phyloP scores from a whole-genome alignment of 2,888 invertebrate genomes.

The Meiosimyza decipiens region DNA sequence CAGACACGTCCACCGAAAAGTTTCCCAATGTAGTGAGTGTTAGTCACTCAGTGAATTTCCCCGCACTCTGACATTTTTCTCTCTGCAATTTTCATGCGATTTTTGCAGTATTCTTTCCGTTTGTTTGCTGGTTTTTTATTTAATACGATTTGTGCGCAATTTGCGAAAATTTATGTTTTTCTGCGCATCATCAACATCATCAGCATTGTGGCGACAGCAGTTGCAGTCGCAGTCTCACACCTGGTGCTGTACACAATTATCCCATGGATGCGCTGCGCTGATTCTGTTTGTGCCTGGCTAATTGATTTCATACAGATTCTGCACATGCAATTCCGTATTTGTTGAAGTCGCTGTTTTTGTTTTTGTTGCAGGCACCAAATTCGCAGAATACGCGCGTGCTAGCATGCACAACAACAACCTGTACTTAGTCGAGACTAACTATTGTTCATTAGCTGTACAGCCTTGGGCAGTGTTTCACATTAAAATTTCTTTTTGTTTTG shows the following conservation, averaged over 20 bases:
- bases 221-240: not conserved
- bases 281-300: not conserved
- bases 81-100: too few species aligned
- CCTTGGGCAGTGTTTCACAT: too few species aligned
- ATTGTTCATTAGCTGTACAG: too few species aligned
- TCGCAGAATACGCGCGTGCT: not conserved
- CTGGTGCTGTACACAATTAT: not conserved
- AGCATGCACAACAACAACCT: not conserved
- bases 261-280: not conserved
- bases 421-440: too few species aligned
- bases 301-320: conserved; percentile 16
- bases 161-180: conserved; percentile 37
- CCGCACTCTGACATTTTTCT: too few species aligned
- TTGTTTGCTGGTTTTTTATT: too few species aligned
- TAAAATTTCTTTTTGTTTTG: too few species aligned
- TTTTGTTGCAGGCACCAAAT: not conserved
- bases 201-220: conserved; percentile 8
- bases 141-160: conserved; percentile 33
- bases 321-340: not conserved
- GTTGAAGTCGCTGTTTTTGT: not conserved
- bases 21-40: too few species aligned
- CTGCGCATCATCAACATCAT: conserved; percentile 25
- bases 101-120: too few species aligned
- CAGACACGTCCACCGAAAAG: too few species aligned
- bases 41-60: too few species aligned